These are phyloP conservation scores for Sorex maritimensis DNA, from an alignment of 2,797 vertebrate genomes.

Conservation along the genomic window DNA sequence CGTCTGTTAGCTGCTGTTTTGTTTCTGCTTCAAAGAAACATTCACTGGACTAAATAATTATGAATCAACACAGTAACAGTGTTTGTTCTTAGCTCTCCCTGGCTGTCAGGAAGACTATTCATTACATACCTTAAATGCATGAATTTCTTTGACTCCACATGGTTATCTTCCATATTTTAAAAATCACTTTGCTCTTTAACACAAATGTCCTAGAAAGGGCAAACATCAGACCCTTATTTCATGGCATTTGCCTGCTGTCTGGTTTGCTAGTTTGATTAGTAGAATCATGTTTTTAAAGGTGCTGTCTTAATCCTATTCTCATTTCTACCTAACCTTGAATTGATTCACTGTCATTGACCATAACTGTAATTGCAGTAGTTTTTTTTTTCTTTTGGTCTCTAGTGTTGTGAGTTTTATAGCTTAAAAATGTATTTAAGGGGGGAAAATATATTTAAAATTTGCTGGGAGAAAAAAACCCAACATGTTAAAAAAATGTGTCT, in stretches of 20 bases:
- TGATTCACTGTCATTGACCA: background rate
- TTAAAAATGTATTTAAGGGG: background rate
- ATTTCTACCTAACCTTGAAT: slow-evolving; percentile 26
- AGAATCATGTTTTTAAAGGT: slow-evolving; percentile 62
- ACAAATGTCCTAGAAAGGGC: slow-evolving; percentile 56
- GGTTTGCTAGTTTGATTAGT: slow-evolving; percentile 57
- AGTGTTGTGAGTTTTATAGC: slow-evolving; percentile 17
- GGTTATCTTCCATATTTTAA: slow-evolving; percentile 33
- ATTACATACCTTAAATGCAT: background rate
- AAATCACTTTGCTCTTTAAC: slow-evolving; percentile 67
- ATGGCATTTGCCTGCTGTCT: slow-evolving; percentile 57
- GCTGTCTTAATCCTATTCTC: slow-evolving; percentile 50
- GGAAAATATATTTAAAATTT: slow-evolving; percentile 9
- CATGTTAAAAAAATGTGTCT: too few relatives aligned
- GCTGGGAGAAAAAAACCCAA: background rate
- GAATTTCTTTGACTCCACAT: slow-evolving; percentile 38
- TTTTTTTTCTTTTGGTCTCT: background rate
- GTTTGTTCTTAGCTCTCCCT: slow-evolving; percentile 10
- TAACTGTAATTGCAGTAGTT: slow-evolving; percentile 23
- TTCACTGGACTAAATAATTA: background rate
- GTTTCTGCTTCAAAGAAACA: background rate
- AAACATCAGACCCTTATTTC: slow-evolving; percentile 48
- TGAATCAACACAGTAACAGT: background rate
- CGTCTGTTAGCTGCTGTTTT: background rate
- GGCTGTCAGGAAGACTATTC: slow-evolving; percentile 1